phyloP scores from a whole-genome alignment of 1,140 invertebrate genomes.

The Cataglyphis hispanica region DNA sequence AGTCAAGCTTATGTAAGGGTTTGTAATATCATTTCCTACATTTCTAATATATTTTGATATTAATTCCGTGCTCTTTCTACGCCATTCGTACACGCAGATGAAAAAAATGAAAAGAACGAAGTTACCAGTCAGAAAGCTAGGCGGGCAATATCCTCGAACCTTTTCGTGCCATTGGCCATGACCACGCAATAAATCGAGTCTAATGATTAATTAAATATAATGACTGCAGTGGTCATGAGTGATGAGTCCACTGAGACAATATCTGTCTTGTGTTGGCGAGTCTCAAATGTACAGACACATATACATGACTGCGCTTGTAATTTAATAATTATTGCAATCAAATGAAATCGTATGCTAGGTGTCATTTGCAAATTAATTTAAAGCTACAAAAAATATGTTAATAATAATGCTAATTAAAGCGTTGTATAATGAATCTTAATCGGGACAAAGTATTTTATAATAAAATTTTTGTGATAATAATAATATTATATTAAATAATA shows the following conservation, averaged over 20 bases:
- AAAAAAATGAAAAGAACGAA: background rate
- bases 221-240: slow-evolving; percentile 79
- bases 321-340: slow-evolving; percentile 56
- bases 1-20: background rate
- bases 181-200: slow-evolving; percentile 77
- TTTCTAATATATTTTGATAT: background rate
- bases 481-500: no score
- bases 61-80: background rate
- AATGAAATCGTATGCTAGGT: slow-evolving; percentile 24
- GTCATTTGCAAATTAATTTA: background rate
- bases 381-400: background rate
- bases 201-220: slow-evolving; percentile 86
- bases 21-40: no score
- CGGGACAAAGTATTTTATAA: no score
- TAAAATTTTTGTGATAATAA: no score
- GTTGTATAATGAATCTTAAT: no score
- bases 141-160: slow-evolving; percentile 28
- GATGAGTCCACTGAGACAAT: slow-evolving; percentile 83
- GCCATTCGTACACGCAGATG: background rate
- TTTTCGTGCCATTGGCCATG: slow-evolving; percentile 57
- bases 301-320: slow-evolving; percentile 47
- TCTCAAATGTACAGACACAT: slow-evolving; percentile 59
- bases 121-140: slow-evolving; percentile 32
- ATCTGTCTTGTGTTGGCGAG: slow-evolving; percentile 74
- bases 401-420: no score